A percentile compares a stretch with the other conserved stretches of the same genome.
These are phyloP conservation scores for Microctenopoma stevenorrisi DNA, from an alignment of 2,797 vertebrate species.

Conservation along the genomic window DNA sequence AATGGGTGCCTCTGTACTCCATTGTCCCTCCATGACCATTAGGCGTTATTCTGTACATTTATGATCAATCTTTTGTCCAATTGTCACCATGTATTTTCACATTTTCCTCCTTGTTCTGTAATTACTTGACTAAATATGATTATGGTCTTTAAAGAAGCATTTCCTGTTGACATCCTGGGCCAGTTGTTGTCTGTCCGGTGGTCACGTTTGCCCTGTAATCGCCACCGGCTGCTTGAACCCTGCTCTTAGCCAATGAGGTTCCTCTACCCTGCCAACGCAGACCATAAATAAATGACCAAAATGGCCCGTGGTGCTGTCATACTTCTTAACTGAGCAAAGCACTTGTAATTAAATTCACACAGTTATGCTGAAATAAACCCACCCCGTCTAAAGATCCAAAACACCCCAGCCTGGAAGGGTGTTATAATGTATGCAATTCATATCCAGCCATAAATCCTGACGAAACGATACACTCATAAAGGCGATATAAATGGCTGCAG, in stretches of 20 bases:
- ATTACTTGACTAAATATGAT: constrained; percentile 78
- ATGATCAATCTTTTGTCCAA: constrained; percentile 57
- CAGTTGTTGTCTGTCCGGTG: constrained; percentile 70
- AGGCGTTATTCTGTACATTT: constrained; percentile 44
- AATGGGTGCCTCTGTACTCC: constrained; percentile 78
- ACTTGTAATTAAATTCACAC: constrained; percentile 82
- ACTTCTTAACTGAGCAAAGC: constrained; percentile 71
- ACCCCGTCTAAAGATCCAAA: constrained; percentile 71
- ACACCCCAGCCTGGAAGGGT: constrained; percentile 62
- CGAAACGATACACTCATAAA: constrained; percentile 61
- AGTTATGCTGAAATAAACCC: constrained; percentile 78
- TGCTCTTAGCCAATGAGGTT: constrained; percentile 72
- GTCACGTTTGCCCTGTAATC: constrained; percentile 74
- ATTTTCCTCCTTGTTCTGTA: constrained; percentile 61
- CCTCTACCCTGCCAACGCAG: constrained; percentile 59
- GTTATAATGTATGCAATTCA: constrained; percentile 63
- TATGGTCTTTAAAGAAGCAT: constrained; percentile 67
- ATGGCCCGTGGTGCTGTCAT: constrained; percentile 70
- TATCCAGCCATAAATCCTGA: constrained; percentile 70
- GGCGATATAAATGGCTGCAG: constrained; percentile 69
- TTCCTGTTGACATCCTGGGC: constrained; percentile 76
- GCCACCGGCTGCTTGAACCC: constrained; percentile 71
- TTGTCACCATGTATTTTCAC: constrained; percentile 62
- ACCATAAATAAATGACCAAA: constrained; percentile 79
- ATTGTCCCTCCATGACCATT: constrained; percentile 66